Conservation (phyloP, 2,888 invertebrate genomes). For the Suillia variegata region DNA sequence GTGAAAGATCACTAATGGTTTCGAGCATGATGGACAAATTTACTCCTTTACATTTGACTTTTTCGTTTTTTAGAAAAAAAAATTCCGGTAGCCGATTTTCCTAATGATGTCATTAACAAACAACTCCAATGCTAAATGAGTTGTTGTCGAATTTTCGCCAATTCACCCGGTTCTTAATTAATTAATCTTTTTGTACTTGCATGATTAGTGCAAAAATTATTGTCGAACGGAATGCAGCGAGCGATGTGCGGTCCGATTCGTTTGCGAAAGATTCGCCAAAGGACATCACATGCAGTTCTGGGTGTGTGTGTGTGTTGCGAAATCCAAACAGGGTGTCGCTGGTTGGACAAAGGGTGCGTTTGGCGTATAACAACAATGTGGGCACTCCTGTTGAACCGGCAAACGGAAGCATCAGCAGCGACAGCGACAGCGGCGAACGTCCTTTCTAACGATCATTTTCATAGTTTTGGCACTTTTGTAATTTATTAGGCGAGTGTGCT, state of each 20-base stretch:
- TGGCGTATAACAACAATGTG: neutral
- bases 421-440: neutral
- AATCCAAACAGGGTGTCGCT: too few relatives aligned
- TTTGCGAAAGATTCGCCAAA: neutral
- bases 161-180: neutral
- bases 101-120: conserved; percentile 2
- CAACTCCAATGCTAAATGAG: neutral
- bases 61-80: too few relatives aligned
- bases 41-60: neutral
- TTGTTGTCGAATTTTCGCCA: neutral
- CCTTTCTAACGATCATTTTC: conserved; percentile 15
- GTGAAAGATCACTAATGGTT: neutral
- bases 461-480: conserved; percentile 19
- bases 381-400: neutral
- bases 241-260: neutral
- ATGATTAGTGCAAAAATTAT: neutral
- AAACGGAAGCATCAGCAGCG: neutral
- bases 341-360: neutral
- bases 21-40: neutral
- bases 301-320: neutral
- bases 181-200: neutral
- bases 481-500: conserved; percentile 16
- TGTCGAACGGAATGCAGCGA: neutral
- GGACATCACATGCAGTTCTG: neutral
- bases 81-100: neutral